Percentiles rank a stretch among this genome's conserved stretches.
phyloP scores from a whole-genome alignment of 2,888 invertebrate species.

The Ethmia dodecea region DNA sequence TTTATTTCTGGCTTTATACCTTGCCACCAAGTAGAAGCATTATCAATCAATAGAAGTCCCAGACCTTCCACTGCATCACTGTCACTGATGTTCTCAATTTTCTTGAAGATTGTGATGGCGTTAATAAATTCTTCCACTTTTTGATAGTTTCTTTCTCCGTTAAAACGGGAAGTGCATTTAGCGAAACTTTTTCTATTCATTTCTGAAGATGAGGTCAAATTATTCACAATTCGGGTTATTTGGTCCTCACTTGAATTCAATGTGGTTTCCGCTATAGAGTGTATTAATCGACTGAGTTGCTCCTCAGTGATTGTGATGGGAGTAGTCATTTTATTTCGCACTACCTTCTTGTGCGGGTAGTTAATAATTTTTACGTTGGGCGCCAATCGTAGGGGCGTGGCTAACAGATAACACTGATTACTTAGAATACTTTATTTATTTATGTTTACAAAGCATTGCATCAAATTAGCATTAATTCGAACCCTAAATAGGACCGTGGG shows the following conservation, averaged over 20 bases:
- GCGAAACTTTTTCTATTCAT: background rate
- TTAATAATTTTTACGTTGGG: background rate
- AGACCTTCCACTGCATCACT: conserved; percentile 9
- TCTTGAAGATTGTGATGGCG: conserved; percentile 13
- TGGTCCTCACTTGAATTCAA: too few relatives aligned
- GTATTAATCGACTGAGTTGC: too few relatives aligned
- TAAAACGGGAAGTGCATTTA: background rate
- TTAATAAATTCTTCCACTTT: conserved; percentile 18
- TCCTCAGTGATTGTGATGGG: background rate
- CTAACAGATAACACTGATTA: too few relatives aligned
- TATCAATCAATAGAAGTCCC: background rate
- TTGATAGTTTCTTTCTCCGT: conserved; percentile 4
- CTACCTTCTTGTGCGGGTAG: too few relatives aligned
- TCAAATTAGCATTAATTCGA: too few relatives aligned
- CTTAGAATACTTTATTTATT: too few relatives aligned
- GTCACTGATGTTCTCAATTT: conserved; percentile 15
- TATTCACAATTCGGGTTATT: background rate
- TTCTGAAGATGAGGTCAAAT: background rate
- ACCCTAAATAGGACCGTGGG: too few relatives aligned
- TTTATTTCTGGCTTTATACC: background rate
- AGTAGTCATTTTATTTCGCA: background rate
- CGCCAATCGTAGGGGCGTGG: background rate
- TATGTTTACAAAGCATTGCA: too few relatives aligned
- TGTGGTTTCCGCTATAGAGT: too few relatives aligned
- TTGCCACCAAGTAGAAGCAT: background rate